Evolutionary conservation across 2,113 vertebrate species (phyloP).

Genomic region (Mirounga angustirostris): DNA sequence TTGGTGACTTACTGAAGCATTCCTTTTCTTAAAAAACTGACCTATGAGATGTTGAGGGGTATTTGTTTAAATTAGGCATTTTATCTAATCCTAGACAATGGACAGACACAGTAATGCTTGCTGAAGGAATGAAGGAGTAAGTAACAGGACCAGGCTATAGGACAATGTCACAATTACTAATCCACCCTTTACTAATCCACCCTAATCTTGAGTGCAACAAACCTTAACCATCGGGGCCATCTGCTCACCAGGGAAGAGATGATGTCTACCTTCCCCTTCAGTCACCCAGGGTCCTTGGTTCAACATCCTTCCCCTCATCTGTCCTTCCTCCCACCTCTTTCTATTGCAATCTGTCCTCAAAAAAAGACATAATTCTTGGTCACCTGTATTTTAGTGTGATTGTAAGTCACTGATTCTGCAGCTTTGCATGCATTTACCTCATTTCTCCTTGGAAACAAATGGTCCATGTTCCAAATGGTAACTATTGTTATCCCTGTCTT

Average conservation of each 20-base stretch:
- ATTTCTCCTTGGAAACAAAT: not conserved
- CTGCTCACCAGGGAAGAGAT: not conserved
- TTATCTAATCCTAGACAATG: not conserved
- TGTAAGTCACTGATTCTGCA: not conserved
- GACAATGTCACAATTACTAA: not conserved
- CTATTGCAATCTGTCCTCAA: not conserved
- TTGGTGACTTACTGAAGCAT: not conserved
- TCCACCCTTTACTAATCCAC: not conserved
- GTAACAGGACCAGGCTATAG: not conserved
- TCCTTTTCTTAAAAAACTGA: constrained; percentile 4
- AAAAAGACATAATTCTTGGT: not conserved
- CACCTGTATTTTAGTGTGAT: not conserved
- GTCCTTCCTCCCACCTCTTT: not conserved
- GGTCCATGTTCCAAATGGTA: not conserved
- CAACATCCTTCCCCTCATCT: too few relatives aligned
- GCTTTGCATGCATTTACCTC: not conserved
- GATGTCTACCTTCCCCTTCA: not conserved
- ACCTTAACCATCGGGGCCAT: not conserved
- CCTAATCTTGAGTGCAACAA: not conserved
- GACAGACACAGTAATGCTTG: not conserved
- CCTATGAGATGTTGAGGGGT: not conserved
- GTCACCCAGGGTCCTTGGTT: not conserved
- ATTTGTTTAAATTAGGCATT: not conserved
- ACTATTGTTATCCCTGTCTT: not conserved
- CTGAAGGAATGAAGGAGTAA: not conserved